These are phyloP conservation scores for Drosophila stalkeri DNA, from an alignment of 2,888 invertebrate genomes.

Conservation along the genomic window DNA sequence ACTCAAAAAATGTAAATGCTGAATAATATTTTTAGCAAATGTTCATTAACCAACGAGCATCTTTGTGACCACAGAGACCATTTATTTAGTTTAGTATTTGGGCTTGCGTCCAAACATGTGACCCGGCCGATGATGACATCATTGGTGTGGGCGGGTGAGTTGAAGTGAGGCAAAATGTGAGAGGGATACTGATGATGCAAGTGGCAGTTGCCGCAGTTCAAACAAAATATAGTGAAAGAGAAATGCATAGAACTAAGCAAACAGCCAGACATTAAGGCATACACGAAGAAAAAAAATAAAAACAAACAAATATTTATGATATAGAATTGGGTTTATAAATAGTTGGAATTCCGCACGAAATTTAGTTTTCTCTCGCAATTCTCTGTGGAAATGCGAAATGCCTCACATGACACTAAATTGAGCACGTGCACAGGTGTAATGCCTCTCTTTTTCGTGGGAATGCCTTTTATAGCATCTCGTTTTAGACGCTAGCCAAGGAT, in stretches of 20 bases:
- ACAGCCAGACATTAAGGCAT: constrained; percentile 63
- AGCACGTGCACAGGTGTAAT: constrained; percentile 33
- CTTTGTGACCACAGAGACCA: neutral
- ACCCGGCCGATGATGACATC: constrained; percentile 70
- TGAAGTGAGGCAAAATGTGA: constrained; percentile 7
- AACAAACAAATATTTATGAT: constrained; percentile 31
- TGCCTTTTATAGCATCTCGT: neutral
- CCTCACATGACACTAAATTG: constrained; percentile 35
- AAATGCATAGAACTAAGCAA: constrained; percentile 25
- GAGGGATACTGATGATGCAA: constrained; percentile 34
- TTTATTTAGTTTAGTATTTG: constrained; percentile 40
- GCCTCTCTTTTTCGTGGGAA: neutral
- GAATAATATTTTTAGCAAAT: constrained; percentile 16
- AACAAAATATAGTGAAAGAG: constrained; percentile 22
- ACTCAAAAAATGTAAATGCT: neutral
- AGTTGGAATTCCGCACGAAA: constrained; percentile 36
- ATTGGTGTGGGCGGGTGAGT: constrained; percentile 52
- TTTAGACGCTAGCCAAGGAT: neutral
- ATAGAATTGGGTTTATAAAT: constrained; percentile 52
- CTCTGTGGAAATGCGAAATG: constrained; percentile 56
- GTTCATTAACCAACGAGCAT: neutral
- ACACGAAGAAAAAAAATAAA: constrained; percentile 4
- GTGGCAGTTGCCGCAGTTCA: constrained; percentile 15
- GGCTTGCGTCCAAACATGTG: constrained; percentile 70
- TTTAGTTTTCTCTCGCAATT: constrained; percentile 31